Base-by-base conservation (phyloP, 2,888 invertebrate species). In the Hypena proboscidalis region DNA sequence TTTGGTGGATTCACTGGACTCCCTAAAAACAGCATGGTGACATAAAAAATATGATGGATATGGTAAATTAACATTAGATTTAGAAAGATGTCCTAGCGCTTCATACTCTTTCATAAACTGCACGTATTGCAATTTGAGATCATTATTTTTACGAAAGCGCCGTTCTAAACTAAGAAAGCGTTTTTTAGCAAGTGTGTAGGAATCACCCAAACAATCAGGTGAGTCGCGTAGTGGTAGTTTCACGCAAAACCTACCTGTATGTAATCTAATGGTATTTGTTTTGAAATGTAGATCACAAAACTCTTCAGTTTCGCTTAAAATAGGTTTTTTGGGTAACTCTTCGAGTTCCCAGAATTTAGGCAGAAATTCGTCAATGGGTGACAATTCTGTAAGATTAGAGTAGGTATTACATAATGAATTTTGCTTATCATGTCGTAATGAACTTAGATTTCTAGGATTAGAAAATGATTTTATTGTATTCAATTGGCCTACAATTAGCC, bases 21-120 rank as follows among this genome's bases (percentile, higher is more conserved):
- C 36, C 9, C 67, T 67, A 0, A 74, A 33, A 0, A 83, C 74
- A 0, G 69, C 62, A 34, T 78, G 79, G 56, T 83, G 81, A 19
- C 71, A 74, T 8, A 82, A 39, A 56, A 64, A 78, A 48, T 71
- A 75, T 0, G 19, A 37, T 6, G 40, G 38, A 20, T 10, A 10
- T 9, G 25, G 38, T 3, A 29, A n/a, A 1, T 27, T 15, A 20
- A 13, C 15, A 7, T 8, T n/a, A 1, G 14, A 7, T 7, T 7
- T n/a, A 0, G 58, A 58, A 0, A 58, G n/a, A 53, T 63, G 60
- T 0, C 56, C 52, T 31, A 60, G 34, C 3, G n/a, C n/a, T n/a
- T 43, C 32, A 26, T 62, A 66, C 27, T 66, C 62, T 1, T 40
- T 25, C 0, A 66, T 61, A 1, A 61, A 61, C 8, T 60, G 26